Evolutionary conservation across 2,888 invertebrate genomes (phyloP), one percentile per base, ranked within the genome.

Genomic region (Nomada fucata): DNA sequence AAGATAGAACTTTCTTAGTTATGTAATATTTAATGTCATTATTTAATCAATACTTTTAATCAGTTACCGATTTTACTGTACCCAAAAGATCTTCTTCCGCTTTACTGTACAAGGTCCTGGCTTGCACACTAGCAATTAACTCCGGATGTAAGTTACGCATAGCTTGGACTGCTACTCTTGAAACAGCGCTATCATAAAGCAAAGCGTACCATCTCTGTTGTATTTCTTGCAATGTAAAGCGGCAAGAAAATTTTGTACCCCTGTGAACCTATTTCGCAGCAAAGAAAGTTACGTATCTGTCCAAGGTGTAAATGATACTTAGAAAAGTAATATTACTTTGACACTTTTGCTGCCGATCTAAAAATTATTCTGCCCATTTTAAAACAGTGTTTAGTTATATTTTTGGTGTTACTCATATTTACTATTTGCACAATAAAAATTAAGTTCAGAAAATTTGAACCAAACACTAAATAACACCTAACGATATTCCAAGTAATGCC

Each of bases 201-300:
- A 99, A 94, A 0, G 98, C 97, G 94, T 98, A 98, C 99, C 99
- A 99, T 68, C 99, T 96, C 74, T 98, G 97, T 91, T 99, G 98
- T 71, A 99, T 95, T 92, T 99, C 99, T 91, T 97, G 97, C 36
- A 98, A 94, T 0, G 98, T 98, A 93, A 99, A 99, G 78, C 98
- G 97, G 91, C 99, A 98, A 0, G 99, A 98, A 94, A 99, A 99
- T 92, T 98, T 99, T 0, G 98, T 97, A 7, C 98, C 98, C 83
- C 98, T 95, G 92, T 98, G 98, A 0, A 99, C 96, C 96, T 96
- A 59, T 29, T 72, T 29, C 10, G 55, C 7, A 60, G 11, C 10
- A 57, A 65, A 2, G 15, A 47, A 0, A 15, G 13, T 47, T 47
- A 47, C 15, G 15, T 15, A 15, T 47, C 15, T 11, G 13, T 47